Base-by-base conservation (phyloP, 2,797 vertebrate genomes). In the Eulemur rubriventer region DNA sequence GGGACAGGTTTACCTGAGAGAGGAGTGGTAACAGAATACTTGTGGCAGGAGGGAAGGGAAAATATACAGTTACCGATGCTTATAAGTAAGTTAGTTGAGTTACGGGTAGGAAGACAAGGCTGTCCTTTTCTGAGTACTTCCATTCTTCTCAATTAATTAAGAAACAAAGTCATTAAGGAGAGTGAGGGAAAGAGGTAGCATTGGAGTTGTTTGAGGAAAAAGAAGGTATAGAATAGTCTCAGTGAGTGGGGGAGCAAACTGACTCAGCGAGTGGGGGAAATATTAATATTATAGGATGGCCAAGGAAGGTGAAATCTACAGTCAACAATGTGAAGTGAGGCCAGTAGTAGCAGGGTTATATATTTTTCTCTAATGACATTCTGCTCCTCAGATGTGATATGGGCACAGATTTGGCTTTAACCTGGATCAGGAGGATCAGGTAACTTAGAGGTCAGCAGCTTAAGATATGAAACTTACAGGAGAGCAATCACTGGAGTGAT, bases 101-200 rank as follows among this genome's bases (percentile, higher is more conserved):
- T 76, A 26, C 6, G 43, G 46, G 35, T 46, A 16, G 55, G 7
- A 67, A 35, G 33, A 69, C 20, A 14, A 73, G 28, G 43, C 16
- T 61, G 28, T 50, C n/a, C 38, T 89, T 33, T 89, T 73, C 75
- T 86, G 43, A 85, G 55, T 28, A 63, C 50, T 89, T 89, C 30
- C 30, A 10, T 41, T 95, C 87, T 80, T 18, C 67, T 87, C 46
- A 48, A 35, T 52, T 26, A 89, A 92, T 91, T 89, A 83, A 86
- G 87, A 89, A 89, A 63, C 17, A 94, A 89, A 20, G 30, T 63
- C 76, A 35, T 73, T 55, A 91, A 50, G 59, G 91, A 91, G 35
- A 84, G 17, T 38, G 48, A 11, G 6, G 20, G 50, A 65, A 26
- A 95, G 43, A 73, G 18, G 46, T 11, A 43, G 38, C 18, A 7